A percentile compares a stretch with the other conserved stretches of the same genome.
These are phyloP conservation scores for Scalopus aquaticus DNA, from an alignment of 2,113 vertebrate genomes.

Conservation along the genomic window DNA sequence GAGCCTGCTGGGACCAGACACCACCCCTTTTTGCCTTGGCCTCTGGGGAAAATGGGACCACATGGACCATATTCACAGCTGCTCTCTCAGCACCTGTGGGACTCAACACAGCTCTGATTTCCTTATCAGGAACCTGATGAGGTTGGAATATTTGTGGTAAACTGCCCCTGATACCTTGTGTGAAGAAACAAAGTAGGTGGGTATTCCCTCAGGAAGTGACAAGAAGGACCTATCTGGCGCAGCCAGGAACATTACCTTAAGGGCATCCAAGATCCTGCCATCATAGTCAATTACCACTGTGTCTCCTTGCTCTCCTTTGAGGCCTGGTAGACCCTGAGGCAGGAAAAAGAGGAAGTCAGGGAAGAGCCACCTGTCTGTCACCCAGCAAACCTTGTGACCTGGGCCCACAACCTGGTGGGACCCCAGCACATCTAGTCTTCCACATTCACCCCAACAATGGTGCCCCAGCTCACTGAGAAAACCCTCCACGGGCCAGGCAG, in stretches of 20 bases:
- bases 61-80: too few relatives aligned
- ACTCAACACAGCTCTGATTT: neutral
- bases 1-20: neutral
- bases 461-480: neutral
- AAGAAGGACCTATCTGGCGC: neutral
- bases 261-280: constrained; percentile 92
- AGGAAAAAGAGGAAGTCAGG: neutral
- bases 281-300: constrained; percentile 94
- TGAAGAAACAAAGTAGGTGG: neutral
- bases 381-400: neutral
- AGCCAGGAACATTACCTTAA: constrained; percentile 87
- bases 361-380: neutral
- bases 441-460: too few relatives aligned
- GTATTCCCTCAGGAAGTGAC: neutral
- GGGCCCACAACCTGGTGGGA: neutral
- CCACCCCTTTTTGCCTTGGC: neutral
- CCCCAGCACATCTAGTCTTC: neutral
- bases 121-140: neutral
- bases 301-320: constrained; percentile 89
- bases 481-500: neutral
- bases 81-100: neutral
- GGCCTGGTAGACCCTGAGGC: constrained; percentile 82
- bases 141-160: neutral
- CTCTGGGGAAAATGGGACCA: neutral
- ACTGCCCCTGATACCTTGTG: too few relatives aligned